Base-by-base conservation (phyloP, 2,888 invertebrate genomes). In the Diarsia rubi region DNA sequence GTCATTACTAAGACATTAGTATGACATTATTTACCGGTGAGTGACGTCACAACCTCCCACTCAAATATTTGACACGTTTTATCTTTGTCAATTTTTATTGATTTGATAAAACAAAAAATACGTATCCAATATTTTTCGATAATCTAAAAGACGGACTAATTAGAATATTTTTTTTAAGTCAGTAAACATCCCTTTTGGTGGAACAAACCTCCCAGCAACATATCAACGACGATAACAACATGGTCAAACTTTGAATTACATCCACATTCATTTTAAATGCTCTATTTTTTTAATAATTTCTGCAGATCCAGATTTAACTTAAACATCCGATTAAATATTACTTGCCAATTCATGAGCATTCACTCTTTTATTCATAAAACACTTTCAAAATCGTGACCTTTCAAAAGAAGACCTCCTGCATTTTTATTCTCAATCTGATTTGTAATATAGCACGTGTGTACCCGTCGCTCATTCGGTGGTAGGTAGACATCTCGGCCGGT, bases 401-500 rank as follows among this genome's bases (percentile, higher is more conserved):
- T 14, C 1, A 24, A 67, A 60, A 60, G 14, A 4, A 57, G 0
- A 19, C 11, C 12, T 44, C 47, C 42, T 24, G 19, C 21, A 59
- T 59, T 65, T 71, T 67, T 78, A 67, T 57, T 68, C 24, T n/a
- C 42, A 49, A 42, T 44, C 60, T 42, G 37, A 68, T 60, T 67
- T 24, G 24, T 67, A 37, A 37, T 27, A 59, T 45, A n/a, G 52
- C 62, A 63, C 73, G 52, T 71, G 44, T 69, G 42, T 57, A 54
- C 11, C 19, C 64, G 52, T 44, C 65, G 45, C 37, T 42, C 45
- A 65, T 70, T 73, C 37, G 64, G 78, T 65, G 69, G 78, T 76
- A 76, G 74, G 84, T 76, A 82, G 68, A 69, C 69, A 72, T 82
- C 90, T 75, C 73, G 6, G 84, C 87, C 86, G 91, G 91, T 92